Conservation (phyloP, 2,888 invertebrate genomes). For the Caenorhabditis sp. region DNA sequence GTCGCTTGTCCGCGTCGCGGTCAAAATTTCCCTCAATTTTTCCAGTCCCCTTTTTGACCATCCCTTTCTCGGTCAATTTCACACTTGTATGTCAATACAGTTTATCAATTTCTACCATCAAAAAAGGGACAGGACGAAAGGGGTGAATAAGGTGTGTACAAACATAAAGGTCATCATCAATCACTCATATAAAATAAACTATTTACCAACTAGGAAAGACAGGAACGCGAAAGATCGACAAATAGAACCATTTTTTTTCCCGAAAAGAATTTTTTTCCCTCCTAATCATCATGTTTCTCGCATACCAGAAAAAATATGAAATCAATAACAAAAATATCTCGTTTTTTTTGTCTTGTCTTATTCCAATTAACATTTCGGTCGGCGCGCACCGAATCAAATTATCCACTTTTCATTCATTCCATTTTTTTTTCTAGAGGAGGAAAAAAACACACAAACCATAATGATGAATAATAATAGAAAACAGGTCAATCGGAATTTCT, state of each 20-base stretch:
- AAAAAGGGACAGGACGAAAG: neutral
- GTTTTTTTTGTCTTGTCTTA: neutral
- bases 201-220: neutral
- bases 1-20: no score
- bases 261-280: no score
- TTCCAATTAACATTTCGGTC: neutral
- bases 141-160: neutral
- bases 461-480: neutral
- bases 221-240: neutral
- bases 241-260: neutral
- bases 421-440: neutral
- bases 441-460: neutral
- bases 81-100: neutral
- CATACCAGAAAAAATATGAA: neutral
- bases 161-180: neutral
- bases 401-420: neutral
- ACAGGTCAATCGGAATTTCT: conserved; percentile 2
- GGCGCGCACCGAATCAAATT: neutral
- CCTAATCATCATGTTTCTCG: no score
- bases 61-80: neutral
- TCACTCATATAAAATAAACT: neutral
- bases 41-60: neutral
- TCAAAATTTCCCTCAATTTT: no score
- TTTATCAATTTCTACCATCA: neutral
- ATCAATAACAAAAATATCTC: neutral